Evolutionary conservation across 2,888 invertebrate genomes (phyloP), one percentile per base, ranked within the genome.

Genomic region (Yponomeuta sedellus): DNA sequence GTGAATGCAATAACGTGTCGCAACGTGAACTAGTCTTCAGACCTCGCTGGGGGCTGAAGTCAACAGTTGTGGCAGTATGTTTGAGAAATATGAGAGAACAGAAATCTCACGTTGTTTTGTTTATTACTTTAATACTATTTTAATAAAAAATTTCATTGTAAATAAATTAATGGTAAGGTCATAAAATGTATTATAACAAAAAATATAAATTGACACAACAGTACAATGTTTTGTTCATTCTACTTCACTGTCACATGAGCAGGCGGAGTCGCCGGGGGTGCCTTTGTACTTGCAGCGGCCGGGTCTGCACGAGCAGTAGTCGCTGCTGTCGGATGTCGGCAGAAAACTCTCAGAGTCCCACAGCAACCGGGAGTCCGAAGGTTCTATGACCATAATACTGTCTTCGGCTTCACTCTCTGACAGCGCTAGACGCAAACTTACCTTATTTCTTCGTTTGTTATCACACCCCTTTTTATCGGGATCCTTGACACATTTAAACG

Each of bases 181-280:
- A 85, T 86, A 86, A 80, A 87, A 78, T 90, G 85, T 87, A 87
- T 70, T 70, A 71, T 85, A 83, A 88, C 89, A 91, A 89, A 86
- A 89, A 52, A 83, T 89, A 89, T 87, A 87, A 88, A 85, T 85
- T 82, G 79, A 80, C 78, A 79, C 77, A 78, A 79, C 73, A 74
- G 70, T 68, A 67, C 70, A 74, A 5, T 66, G 73, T 83, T 78
- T 86, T 75, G 79, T 77, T 78, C 34, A 16, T n/a, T 34, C 62
- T 71, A 67, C 11, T 10, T 63, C 44, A 22, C 20, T 59, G 73
- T 64, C 25, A 62, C n/a, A 19, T 6, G 34, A 39, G n/a, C 62
- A 28, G 39, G 34, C 34, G 34, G 34, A 28, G 62, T 28, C 34
- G 34, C 34, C n/a, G 12, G 34, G n/a, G 2, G 39, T n/a, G 19